These are phyloP conservation scores for Coryphaenoides rupestris DNA, from an alignment of 2,113 vertebrate species.

Conservation along the genomic window DNA sequence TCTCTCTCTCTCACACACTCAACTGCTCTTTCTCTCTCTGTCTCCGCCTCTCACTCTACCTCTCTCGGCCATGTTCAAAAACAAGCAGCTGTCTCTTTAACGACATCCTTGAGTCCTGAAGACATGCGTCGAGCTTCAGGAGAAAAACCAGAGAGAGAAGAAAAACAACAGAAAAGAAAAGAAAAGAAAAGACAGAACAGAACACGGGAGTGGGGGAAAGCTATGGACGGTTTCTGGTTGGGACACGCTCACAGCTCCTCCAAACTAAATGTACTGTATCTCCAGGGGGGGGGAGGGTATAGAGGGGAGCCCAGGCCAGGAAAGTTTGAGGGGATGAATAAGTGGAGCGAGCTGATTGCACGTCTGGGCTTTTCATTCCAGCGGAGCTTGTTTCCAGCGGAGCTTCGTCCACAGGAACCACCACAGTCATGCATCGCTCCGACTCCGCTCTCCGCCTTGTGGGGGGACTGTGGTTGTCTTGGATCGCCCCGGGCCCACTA, in stretches of 20 bases:
- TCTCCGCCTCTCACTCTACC: too few species aligned
- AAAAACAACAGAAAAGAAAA: too few species aligned
- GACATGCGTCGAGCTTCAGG: constrained; percentile 12
- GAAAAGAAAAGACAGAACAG: too few species aligned
- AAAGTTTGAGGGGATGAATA: constrained; percentile 54
- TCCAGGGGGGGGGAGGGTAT: constrained; percentile 35
- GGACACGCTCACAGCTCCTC: constrained; percentile 42
- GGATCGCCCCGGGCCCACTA: constrained; percentile 9
- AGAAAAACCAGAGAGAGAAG: constrained; percentile 10
- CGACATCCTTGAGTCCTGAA: not conserved
- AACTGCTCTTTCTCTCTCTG: too few species aligned
- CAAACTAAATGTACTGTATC: constrained; percentile 39
- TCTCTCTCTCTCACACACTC: too few species aligned
- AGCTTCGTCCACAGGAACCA: constrained; percentile 37
- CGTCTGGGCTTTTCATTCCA: constrained; percentile 52
- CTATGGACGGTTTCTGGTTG: constrained; percentile 41
- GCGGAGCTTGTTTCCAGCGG: constrained; percentile 30
- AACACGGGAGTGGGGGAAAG: not conserved
- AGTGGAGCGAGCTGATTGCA: constrained; percentile 53
- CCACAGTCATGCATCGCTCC: constrained; percentile 37
- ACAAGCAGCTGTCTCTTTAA: constrained; percentile 4
- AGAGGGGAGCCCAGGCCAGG: constrained; percentile 37
- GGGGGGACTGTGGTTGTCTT: constrained; percentile 30
- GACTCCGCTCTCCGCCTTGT: constrained; percentile 12
- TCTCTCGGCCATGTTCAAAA: too few species aligned